phyloP scores from a whole-genome alignment of 2,113 vertebrate genomes.

The Anser cygnoides region DNA sequence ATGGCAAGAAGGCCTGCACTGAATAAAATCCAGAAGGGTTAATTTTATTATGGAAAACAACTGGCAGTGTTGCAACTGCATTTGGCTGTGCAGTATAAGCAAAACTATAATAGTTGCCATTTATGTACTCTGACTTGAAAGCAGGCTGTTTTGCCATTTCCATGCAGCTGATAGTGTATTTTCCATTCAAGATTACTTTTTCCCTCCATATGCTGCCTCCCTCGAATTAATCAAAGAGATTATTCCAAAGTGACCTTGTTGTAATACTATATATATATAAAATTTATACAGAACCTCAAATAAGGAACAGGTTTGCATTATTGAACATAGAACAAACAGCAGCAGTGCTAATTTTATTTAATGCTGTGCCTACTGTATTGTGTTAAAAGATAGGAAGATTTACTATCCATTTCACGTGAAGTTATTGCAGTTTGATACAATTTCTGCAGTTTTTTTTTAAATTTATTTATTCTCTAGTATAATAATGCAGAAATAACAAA shows the following conservation, averaged over 20 bases:
- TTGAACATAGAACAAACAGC: background rate
- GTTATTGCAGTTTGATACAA: background rate
- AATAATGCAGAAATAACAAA: background rate
- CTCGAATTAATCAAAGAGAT: constrained; percentile 25
- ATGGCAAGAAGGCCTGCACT: background rate
- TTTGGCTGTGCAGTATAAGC: background rate
- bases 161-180: background rate
- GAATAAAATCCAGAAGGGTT: background rate
- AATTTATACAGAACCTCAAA: constrained; percentile 18
- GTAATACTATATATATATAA: constrained; percentile 15
- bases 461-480: background rate
- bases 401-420: background rate
- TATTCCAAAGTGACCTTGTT: constrained; percentile 39
- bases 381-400: constrained; percentile 27
- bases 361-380: background rate
- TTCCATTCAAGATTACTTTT: constrained; percentile 16
- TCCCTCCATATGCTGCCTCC: background rate
- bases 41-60: constrained; percentile 6
- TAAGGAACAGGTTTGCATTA: background rate
- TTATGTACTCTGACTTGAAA: constrained; percentile 6
- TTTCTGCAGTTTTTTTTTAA: background rate
- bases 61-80: background rate
- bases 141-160: background rate
- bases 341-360: constrained; percentile 4
- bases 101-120: background rate